Base-by-base conservation (phyloP, 2,888 invertebrate species). In the Ochropacha duplaris region DNA sequence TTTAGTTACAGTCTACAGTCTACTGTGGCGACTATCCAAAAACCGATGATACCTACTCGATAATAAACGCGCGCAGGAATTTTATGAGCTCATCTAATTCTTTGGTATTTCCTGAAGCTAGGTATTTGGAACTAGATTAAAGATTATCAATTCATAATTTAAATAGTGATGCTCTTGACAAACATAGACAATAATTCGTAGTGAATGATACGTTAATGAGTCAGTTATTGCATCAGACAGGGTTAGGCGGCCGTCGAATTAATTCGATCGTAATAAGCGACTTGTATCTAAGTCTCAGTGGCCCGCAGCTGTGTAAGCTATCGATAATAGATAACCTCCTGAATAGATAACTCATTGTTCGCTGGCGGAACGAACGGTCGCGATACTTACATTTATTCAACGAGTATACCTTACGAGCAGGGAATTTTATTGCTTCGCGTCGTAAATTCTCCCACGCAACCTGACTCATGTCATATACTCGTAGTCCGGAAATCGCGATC, bases 321-420 rank as follows among this genome's bases (percentile, higher is more conserved):
- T 80, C 74, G 87, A 84, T 85, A 84, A 83, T n/a, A n/a, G n/a
- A n/a, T n/a, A n/a, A n/a, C n/a, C 77, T 73, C 61, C 71, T 82
- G 74, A 87, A 84, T n/a, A n/a, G n/a, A n/a, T 83, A 85, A 81
- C 76, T 79, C 81, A 83, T 86, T 86, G 85, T 85, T 86, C 78
- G 72, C 65, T 62, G 71, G 65, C 69, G 66, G 65, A 66, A 70
- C 62, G 65, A 66, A 70, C 62, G 69, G 64, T 66, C 64, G 64
- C 67, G 59, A 59, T 67, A 65, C 65, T 58, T 61, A 63, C 56
- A 57, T 56, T 61, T 56, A 60, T 58, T 56, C 60, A 58, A 39
- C 55, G 44, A 54, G 54, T 63, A 57, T 55, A 54, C 61, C 61
- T 63, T 59, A 55, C 61, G 58, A 68, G 68, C 67, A 63, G 69